Evolutionary conservation across 2,113 vertebrate species (phyloP).

Genomic region (Ciconia boyciana): DNA sequence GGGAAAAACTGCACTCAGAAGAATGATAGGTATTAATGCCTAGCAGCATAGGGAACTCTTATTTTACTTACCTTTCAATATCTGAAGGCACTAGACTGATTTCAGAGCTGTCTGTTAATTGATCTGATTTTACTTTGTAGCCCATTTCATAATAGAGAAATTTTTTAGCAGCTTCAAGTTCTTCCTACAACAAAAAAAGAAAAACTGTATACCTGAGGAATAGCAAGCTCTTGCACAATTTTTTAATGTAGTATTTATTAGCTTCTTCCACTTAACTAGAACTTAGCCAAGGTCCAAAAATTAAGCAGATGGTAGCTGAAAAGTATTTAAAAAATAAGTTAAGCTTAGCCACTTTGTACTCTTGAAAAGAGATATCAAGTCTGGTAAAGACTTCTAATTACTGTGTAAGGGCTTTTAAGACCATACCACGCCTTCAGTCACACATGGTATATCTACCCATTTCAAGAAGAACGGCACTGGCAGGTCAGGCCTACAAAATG

Average conservation of each 20-base stretch:
- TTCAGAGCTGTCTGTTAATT: conserved; percentile 86
- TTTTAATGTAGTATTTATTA: conserved; percentile 3
- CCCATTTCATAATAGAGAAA: conserved; percentile 97
- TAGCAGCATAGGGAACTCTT: not conserved
- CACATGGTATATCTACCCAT: not conserved
- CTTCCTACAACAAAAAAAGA: conserved; percentile 72
- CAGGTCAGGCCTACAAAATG: not conserved
- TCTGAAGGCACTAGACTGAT: conserved; percentile 85
- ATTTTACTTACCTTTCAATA: conserved; percentile 80
- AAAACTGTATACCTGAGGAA: not conserved
- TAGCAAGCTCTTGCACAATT: not conserved
- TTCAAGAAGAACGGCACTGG: not conserved
- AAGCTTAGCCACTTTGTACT: not conserved
- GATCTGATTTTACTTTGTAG: conserved; percentile 93
- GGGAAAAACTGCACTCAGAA: not conserved
- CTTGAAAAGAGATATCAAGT: not conserved
- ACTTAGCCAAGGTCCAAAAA: not conserved
- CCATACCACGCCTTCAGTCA: not conserved
- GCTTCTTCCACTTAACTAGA: conserved; percentile 5
- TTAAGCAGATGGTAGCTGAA: not conserved
- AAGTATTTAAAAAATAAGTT: not conserved
- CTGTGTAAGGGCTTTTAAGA: not conserved
- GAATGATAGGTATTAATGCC: not conserved
- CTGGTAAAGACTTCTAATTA: not conserved
- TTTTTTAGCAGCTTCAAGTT: conserved; percentile 83